Conservation (phyloP, 2,888 invertebrate genomes). For the Patella caerulea region DNA sequence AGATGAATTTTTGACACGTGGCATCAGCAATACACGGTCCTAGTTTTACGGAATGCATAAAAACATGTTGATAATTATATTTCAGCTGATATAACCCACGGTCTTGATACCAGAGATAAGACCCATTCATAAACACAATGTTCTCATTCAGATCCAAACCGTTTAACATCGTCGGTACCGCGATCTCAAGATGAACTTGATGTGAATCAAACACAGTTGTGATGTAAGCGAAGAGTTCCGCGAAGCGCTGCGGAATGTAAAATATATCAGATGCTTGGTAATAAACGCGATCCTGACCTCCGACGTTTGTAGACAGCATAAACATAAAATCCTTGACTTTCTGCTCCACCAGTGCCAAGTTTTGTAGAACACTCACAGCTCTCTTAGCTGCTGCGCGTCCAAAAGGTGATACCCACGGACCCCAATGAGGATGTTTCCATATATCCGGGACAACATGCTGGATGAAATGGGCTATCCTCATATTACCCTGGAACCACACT, state of each 20-base stretch:
- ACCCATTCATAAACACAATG: constrained; percentile 17
- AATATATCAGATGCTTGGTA: constrained; percentile 26
- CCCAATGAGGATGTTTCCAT: constrained; percentile 1
- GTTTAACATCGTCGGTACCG: constrained; percentile 20
- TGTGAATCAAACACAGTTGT: background rate
- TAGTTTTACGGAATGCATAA: constrained; percentile 16
- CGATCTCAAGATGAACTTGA: constrained; percentile 21
- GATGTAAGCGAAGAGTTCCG: background rate
- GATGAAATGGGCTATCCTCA: constrained; percentile 9
- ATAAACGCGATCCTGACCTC: constrained; percentile 12
- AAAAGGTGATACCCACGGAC: background rate
- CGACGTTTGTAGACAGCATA: constrained; percentile 12
- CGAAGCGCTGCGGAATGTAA: constrained; percentile 14
- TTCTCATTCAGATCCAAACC: constrained; percentile 18
- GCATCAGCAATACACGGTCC: background rate
- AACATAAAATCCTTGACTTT: constrained; percentile 11
- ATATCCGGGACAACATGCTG: constrained; percentile 15
- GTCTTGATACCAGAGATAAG: constrained; percentile 19
- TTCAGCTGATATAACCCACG: constrained; percentile 2
- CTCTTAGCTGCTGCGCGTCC: constrained; percentile 6
- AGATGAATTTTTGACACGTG: constrained; percentile 9
- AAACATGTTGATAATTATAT: constrained; percentile 14
- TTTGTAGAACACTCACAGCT: background rate
- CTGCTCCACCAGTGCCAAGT: background rate
- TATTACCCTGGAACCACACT: constrained; percentile 21